phyloP scores from a whole-genome alignment of 2,113 vertebrate species.

The Neodontobutis hainanensis region DNA sequence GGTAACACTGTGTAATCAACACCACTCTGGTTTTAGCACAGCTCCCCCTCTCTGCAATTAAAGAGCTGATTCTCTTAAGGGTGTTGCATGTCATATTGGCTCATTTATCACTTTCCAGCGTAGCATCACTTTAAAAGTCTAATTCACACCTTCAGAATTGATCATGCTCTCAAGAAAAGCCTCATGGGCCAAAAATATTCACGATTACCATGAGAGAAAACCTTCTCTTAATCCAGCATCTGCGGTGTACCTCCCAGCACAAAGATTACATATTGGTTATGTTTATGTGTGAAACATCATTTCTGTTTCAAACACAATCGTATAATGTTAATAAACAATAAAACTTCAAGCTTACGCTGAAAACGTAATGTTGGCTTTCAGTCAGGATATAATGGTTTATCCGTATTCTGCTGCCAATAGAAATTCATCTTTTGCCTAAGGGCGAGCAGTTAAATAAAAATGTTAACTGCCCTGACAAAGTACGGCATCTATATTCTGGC shows the following conservation, averaged over 20 bases:
- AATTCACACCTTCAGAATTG: conserved; percentile 60
- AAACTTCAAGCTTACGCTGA: too few relatives aligned
- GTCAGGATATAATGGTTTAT: too few relatives aligned
- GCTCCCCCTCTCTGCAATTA: conserved; percentile 39
- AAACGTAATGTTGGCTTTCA: too few relatives aligned
- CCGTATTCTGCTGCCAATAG: too few relatives aligned
- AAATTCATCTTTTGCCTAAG: too few relatives aligned
- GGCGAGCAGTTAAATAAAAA: too few relatives aligned
- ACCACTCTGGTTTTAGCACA: conserved; percentile 48
- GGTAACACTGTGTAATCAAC: conserved; percentile 57
- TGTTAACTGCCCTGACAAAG: too few relatives aligned
- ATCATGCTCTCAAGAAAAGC: conserved; percentile 31
- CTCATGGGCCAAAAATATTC: conserved; percentile 22
- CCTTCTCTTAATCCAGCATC: conserved; percentile 8
- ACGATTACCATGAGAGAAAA: conserved; percentile 27
- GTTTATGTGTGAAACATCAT: too few relatives aligned
- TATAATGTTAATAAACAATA: too few relatives aligned
- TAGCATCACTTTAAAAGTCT: conserved; percentile 47
- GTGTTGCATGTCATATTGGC: conserved; percentile 41
- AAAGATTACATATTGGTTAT: too few relatives aligned
- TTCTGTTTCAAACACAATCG: too few relatives aligned
- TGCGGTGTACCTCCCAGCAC: not conserved
- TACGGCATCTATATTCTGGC: too few relatives aligned
- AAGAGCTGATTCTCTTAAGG: conserved; percentile 49
- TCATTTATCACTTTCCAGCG: conserved; percentile 45